phyloP scores from a whole-genome alignment of 2,797 vertebrate species.

The Bucorvus abyssinicus region DNA sequence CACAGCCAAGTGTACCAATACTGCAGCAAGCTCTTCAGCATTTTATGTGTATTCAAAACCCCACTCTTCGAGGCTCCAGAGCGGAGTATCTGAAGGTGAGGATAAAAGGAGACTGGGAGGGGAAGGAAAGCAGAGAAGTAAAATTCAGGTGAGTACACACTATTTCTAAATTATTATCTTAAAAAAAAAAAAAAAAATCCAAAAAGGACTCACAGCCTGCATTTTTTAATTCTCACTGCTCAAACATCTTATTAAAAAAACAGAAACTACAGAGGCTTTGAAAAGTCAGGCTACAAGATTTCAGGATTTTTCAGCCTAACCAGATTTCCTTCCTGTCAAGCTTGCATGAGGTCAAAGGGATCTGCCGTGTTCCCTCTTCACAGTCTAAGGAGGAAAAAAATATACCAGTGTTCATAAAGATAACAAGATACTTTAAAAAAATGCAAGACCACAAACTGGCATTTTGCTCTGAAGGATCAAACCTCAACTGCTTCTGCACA shows the following conservation, averaged over 20 bases:
- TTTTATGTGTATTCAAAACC: constrained; percentile 24
- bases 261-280: neutral
- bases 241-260: neutral
- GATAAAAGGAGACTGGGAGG: neutral
- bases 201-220: neutral
- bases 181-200: neutral
- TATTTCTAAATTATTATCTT: neutral
- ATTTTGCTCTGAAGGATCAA: neutral
- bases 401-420: neutral
- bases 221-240: neutral
- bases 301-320: neutral
- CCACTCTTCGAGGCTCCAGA: neutral
- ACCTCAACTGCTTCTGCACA: neutral
- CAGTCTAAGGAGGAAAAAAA: neutral
- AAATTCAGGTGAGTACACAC: neutral
- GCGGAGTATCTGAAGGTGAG: neutral
- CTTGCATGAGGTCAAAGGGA: neutral
- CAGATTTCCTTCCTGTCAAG: neutral
- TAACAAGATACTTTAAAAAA: neutral
- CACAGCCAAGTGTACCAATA: neutral
- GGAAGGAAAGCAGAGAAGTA: neutral
- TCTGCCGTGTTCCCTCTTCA: neutral
- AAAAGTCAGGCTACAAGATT: neutral
- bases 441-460: neutral
- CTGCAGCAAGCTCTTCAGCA: neutral